These are phyloP conservation scores for Gracilinanus agilis DNA, from an alignment of 2,113 vertebrate species.

Conservation along the genomic window DNA sequence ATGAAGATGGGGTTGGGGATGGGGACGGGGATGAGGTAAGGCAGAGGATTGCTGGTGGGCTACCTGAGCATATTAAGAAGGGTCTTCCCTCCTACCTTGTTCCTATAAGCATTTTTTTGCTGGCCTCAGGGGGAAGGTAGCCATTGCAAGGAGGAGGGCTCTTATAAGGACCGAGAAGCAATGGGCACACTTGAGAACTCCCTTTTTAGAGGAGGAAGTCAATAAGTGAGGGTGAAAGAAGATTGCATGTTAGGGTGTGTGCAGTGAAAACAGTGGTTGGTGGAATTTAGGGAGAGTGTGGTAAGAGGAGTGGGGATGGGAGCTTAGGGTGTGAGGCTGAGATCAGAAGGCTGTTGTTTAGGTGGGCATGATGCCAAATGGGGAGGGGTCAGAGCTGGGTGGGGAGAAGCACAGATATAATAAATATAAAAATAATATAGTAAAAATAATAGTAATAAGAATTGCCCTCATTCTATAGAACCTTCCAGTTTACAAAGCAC, in stretches of 20 bases:
- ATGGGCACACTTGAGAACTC: background rate
- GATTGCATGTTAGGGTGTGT: background rate
- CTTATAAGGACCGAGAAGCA: background rate
- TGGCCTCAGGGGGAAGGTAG: background rate
- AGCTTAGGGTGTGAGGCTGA: background rate
- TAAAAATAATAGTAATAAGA: background rate
- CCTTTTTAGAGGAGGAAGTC: background rate
- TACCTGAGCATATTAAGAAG: background rate
- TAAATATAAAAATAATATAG: too few species aligned
- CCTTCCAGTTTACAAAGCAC: background rate
- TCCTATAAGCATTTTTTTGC: background rate
- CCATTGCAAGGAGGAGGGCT: background rate
- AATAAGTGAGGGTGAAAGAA: background rate
- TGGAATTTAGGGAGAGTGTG: background rate
- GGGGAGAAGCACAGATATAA: background rate
- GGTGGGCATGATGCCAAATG: background rate
- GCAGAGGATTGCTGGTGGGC: background rate
- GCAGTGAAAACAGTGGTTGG: background rate
- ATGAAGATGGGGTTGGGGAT: background rate
- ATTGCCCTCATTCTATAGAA: background rate
- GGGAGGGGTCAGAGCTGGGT: background rate
- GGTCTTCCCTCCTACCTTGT: background rate
- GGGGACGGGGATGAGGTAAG: background rate
- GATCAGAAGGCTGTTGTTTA: background rate
- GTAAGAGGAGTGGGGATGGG: background rate